Conservation (phyloP, 1,140 invertebrate species). For the Trichoplusia ni region DNA sequence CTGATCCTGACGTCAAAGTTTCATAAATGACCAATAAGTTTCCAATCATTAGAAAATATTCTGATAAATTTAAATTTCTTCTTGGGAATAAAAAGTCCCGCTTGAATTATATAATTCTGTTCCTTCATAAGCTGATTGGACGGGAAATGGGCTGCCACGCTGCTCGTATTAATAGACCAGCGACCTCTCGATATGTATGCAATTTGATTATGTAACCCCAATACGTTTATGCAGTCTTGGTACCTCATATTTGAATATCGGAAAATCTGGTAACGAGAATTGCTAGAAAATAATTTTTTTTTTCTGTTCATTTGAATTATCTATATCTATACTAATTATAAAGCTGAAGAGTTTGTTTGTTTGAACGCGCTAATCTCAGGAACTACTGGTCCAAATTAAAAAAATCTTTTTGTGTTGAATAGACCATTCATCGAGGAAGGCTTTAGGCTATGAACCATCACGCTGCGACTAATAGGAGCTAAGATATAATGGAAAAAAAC, state of each 20-base stretch:
- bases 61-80: slow-evolving; percentile 3
- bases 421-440: too few relatives aligned
- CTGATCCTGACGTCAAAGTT: too few relatives aligned
- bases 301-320: not conserved
- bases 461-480: too few relatives aligned
- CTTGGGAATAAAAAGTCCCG: not conserved
- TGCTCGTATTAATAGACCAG: slow-evolving; percentile 3
- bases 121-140: slow-evolving; percentile 25
- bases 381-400: too few relatives aligned
- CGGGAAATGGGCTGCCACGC: slow-evolving; percentile 21
- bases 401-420: too few relatives aligned
- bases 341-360: too few relatives aligned
- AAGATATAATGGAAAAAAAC: too few relatives aligned
- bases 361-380: too few relatives aligned
- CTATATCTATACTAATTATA: too few relatives aligned
- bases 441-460: too few relatives aligned
- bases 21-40: too few relatives aligned
- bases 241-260: not conserved
- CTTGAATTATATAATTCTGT: slow-evolving; percentile 21
- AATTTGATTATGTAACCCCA: not conserved
- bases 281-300: not conserved
- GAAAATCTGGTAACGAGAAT: not conserved
- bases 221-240: not conserved
- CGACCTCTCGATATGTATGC: not conserved
- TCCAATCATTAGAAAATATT: too few relatives aligned